Evolutionary conservation across 2,797 vertebrate species (phyloP), one percentile per base, ranked within the genome.

Genomic region (Fringilla coelebs): DNA sequence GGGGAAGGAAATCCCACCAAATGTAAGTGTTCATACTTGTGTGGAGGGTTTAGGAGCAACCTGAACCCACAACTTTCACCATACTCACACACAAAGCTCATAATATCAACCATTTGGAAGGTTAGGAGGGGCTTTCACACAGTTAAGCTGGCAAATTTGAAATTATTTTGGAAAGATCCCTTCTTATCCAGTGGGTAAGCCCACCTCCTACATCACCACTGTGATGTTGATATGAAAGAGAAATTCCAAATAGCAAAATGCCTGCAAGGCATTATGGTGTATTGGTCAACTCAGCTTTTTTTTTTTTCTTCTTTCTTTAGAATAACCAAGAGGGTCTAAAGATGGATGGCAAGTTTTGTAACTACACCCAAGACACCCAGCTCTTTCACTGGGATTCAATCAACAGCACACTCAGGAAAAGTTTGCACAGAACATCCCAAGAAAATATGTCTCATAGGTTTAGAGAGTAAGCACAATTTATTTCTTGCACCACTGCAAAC

Each of bases 191-290:
- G 28, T 43, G 52, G 41, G 24, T 51, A 67, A 60, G 34, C 62
- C 10, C 10, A 58, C 29, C 26, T 75, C 20, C 63, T 46, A 7
- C 7, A 28, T 22, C 0, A 0, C 8, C 48, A 36, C 32, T 40
- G 7, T 66, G 41, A 80, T 11, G 51, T 1, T 28, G 18, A 28
- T 16, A 70, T 3, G 36, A 55, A 81, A 75, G 26, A 85, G 55
- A 78, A 91, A 90, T 40, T 57, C 58, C 18, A 77, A 72, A 20
- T 1, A 66, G 62, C 24, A 66, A 66, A 89, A 62, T 12, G 11
- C 28, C 43, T 76, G 25, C 60, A 75, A 75, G 46, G 54, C 57
- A 28, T 31, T 62, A 41, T 2, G 1, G 6, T 54, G 9, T 29
- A 34, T 13, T 19, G 11, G 6, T 71, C 48, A 91, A 82, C 17